Evolutionary conservation across 2,888 invertebrate genomes (phyloP).

Genomic region (Syrphus vitripennis): DNA sequence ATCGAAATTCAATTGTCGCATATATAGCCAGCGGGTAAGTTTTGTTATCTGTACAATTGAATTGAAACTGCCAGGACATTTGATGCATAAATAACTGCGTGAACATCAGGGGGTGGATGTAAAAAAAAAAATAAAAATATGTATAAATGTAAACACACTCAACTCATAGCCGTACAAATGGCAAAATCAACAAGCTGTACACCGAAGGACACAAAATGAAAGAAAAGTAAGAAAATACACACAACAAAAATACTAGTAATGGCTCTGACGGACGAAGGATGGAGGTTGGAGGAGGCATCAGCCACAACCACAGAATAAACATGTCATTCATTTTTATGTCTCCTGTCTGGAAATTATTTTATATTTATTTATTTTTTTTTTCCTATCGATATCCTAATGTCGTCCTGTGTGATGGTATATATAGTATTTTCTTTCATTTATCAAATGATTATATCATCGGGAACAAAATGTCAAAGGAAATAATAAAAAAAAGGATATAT

Average conservation of each 20-base stretch:
- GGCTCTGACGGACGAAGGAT: not conserved
- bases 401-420: conserved; percentile 19
- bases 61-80: conserved; percentile 66
- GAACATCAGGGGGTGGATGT: conserved; percentile 33
- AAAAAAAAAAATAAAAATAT: too few relatives aligned
- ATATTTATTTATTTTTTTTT: conserved; percentile 54
- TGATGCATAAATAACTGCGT: conserved; percentile 28
- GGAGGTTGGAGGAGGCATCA: not conserved
- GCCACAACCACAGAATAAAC: conserved; percentile 28
- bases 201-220: conserved; percentile 12
- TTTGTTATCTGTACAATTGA: conserved; percentile 65
- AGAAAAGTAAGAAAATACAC: not conserved
- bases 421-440: conserved; percentile 44
- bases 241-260: conserved; percentile 1
- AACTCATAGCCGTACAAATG: conserved; percentile 32
- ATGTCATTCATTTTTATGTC: conserved; percentile 61
- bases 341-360: conserved; percentile 64
- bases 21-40: conserved; percentile 69
- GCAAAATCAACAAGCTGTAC: conserved; percentile 64
- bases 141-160: not conserved
- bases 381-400: not conserved
- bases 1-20: conserved; percentile 72
- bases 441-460: conserved; percentile 33
- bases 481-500: conserved; percentile 4
- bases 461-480: not conserved